A percentile compares a stretch with the other conserved stretches of the same genome.
Evolutionary conservation across 1,140 invertebrate genomes (phyloP).

Genomic region (Aleiodes sp.): DNA sequence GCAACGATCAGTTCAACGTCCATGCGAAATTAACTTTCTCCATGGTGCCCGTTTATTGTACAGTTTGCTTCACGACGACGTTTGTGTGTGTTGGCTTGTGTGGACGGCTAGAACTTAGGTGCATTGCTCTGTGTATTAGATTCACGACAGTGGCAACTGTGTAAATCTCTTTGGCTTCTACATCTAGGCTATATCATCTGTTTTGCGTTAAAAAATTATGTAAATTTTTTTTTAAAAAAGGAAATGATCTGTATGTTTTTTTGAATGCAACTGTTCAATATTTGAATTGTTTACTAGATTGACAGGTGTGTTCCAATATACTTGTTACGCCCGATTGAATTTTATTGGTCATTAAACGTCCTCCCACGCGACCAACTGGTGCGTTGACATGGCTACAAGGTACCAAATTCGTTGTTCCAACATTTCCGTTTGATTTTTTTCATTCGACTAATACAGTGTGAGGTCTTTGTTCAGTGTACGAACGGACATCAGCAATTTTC

Average conservation of each 20-base stretch:
- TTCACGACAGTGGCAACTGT: conserved; percentile 25
- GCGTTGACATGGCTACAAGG: not conserved
- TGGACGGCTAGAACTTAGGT: conserved; percentile 7
- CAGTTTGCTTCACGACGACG: not conserved
- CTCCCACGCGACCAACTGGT: not conserved
- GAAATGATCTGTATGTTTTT: no score
- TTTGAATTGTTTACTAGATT: not conserved
- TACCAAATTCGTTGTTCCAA: not conserved
- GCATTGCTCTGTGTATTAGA: conserved; percentile 32
- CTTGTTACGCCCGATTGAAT: not conserved
- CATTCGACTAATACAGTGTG: not conserved
- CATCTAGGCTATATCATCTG: no score
- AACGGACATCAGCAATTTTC: conserved; percentile 28
- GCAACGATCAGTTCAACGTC: conserved; percentile 60
- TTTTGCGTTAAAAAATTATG: no score
- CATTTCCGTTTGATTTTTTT: not conserved
- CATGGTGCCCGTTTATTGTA: conserved; percentile 10
- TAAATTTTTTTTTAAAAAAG: no score
- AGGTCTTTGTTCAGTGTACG: no score
- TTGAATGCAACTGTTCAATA: not conserved
- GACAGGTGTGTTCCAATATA: not conserved
- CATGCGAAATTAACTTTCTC: conserved; percentile 64
- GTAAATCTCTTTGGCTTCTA: not conserved
- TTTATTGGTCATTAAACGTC: conserved; percentile 2
- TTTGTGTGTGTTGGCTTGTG: not conserved